Base-by-base conservation (phyloP, 1,140 invertebrate genomes). In the Eueides isabella region DNA sequence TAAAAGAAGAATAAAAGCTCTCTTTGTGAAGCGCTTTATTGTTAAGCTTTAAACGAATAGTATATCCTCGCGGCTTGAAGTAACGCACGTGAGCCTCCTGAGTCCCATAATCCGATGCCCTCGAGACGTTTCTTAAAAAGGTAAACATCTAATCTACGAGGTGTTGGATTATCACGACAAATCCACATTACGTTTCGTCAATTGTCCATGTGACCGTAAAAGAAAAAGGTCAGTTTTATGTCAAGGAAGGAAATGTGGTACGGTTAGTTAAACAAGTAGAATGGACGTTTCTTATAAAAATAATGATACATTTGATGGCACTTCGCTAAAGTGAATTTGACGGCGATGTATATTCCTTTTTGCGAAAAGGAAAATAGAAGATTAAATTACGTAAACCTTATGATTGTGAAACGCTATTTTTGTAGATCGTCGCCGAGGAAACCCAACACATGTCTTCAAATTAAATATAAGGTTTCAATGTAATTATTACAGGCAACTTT, bases 241-340 rank as follows among this genome's bases (percentile, higher is more conserved):
- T 80, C 80, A 71, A 71, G 75, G 63, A 76, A 83, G 80, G 77
- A 87, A 85, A 85, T 82, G 83, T 81, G 77, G 76, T 74, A 85
- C 82, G 87, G 84, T 88, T 91, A 89, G 88, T 90, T 90, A 87
- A 87, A 90, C 88, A 89, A 81, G 80, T 80, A 83, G 82, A 89
- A 87, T 88, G 85, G 88, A 85, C 81, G 80, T 81, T 71, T 81
- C 78, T 75, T 83, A 87, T 80, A 86, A 85, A 89, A 89, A 88
- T 80, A 82, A 81, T 83, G 74, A 81, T 78, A 75, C 70, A 75
- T 79, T 81, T 69, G 73, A 73, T 76, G 65, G 65, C 77, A 71
- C 72, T 71, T 68, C 75, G 38, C 62, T 76, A 73, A 79, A 76
- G 71, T 74, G 75, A 79, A 79, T 79, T 76, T 74, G 75, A 66